phyloP scores from a whole-genome alignment of 2,888 invertebrate species.

The Dyspetes luteomarginatus region DNA sequence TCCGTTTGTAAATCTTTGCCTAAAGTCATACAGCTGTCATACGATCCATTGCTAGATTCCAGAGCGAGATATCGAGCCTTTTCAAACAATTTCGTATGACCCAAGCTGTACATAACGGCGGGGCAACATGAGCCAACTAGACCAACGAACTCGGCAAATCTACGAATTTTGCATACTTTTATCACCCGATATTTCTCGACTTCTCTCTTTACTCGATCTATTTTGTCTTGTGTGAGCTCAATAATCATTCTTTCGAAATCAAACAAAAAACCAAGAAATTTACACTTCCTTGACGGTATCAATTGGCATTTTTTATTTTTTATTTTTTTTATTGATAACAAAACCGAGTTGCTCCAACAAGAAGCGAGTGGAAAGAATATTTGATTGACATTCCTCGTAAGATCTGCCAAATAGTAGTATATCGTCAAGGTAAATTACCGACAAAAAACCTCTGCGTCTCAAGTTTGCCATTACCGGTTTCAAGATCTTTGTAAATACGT shows the following conservation, averaged over 20 bases:
- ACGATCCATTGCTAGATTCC: slow-evolving; percentile 3
- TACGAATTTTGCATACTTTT: slow-evolving; percentile 12
- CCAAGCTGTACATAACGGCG: slow-evolving; percentile 26
- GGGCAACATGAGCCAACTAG: slow-evolving; percentile 21
- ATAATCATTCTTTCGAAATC: slow-evolving; percentile 28
- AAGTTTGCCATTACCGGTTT: slow-evolving; percentile 2
- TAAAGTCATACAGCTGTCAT: slow-evolving; percentile 12
- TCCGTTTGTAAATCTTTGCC: slow-evolving; percentile 1
- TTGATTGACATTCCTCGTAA: slow-evolving; percentile 5
- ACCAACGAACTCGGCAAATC: slow-evolving; percentile 16
- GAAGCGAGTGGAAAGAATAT: slow-evolving; percentile 5
- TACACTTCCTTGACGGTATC: slow-evolving; percentile 7
- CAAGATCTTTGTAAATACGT: slow-evolving; percentile 27
- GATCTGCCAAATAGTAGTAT: slow-evolving; percentile 13
- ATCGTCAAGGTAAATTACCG: slow-evolving; percentile 28
- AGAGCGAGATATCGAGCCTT: slow-evolving; percentile 30
- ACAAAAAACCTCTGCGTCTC: neutral
- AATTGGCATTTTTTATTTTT: slow-evolving; percentile 18
- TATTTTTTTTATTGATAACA: slow-evolving; percentile 15
- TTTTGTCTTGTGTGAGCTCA: neutral
- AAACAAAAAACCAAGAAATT: slow-evolving; percentile 45
- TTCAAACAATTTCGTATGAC: slow-evolving; percentile 38
- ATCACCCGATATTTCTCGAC: slow-evolving; percentile 3
- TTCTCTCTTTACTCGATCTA: neutral
- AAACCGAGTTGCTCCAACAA: slow-evolving; percentile 14